Evolutionary conservation across 1,140 invertebrate species (phyloP), one percentile per base, ranked within the genome.

Genomic region (Drosophila eugracilis): DNA sequence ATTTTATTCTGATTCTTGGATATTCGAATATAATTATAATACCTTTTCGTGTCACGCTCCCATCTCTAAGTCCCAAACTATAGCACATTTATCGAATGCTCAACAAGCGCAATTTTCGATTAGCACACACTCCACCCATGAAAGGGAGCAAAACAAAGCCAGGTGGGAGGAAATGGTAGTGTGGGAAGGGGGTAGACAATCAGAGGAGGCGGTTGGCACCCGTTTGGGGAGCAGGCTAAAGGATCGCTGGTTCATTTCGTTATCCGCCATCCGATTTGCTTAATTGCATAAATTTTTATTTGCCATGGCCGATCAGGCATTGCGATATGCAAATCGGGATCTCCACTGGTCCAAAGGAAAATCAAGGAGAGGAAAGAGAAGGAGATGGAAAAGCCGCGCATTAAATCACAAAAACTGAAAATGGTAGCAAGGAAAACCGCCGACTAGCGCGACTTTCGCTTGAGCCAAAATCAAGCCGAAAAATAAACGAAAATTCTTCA

Each of bases 261-360:
- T 66, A 58, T 63, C 52, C 69, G 63, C 74, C 77, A 75, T 79
- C 72, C 74, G 81, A 85, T 85, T 85, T 85, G 81, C 80, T 85
- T 85, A 85, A 85, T 85, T 85, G 80, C 80, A 85, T 85, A 85
- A 85, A 85, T 86, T 85, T 85, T 85, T 85, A 85, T 85, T 85
- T 84, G 74, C 75, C 58, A 66, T 70, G 59, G 67, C 32, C 70
- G 47, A 58, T 85, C 81, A 75, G 65, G 80, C 81, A 75, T 69
- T 26, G 73, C 72, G 80, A 85, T 85, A 85, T 85, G 80, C 81
- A 85, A 85, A 84, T 84, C 67, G 39, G 75, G 49, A 63, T 62
- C 57, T 63, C 28, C 10, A 28, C 47, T 24, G 37, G 41, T 60
- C 62, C 72, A 63, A 47, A 42, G 63, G 53, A 48, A 47, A 47